Base-by-base conservation (phyloP, 2,797 vertebrate species). In the Sebastes oblongus region DNA sequence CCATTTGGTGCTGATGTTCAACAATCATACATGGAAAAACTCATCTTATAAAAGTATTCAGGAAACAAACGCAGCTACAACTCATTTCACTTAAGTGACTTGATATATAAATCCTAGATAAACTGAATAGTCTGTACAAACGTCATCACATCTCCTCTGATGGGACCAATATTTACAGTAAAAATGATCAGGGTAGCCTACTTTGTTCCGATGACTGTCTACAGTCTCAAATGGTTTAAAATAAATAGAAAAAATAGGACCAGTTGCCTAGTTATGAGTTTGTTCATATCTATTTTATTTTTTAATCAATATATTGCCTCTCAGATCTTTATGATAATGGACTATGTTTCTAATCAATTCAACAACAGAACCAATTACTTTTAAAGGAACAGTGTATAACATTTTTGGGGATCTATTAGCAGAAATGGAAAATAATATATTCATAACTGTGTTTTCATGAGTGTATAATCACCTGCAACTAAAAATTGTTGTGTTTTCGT, bases 261-360 rank as follows among this genome's bases (percentile, higher is more conserved):
- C 29, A 69, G 2, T 14, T 29, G 18, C 18, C 30, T n/a, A 1
- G 4, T 29, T 42, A 46, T 52, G 24, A 12, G 3, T 55, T 54
- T 55, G 7, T 55, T 73, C 2, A 2, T 34, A 6, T 52, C 9
- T 2, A 27, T 39, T 55, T 56, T 3, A n/a, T 66, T n/a, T 34
- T 36, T 20, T 20, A 6, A 55, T 27, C 25, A 56, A 46, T 55
- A 25, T 39, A 2, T n/a, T 75, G 12, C 34, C 13, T 29, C 30
- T 30, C n/a, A 18, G 42, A 46, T 36, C 6, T 58, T 30, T 5
- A 52, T 61, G n/a, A 68, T 29, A 58, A 79, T 34, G 25, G 20
- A 54, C 18, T 10, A 6, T 27, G 29, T 78, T 73, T 56, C 13
- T 70, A 68, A 75, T 67, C 6, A 50, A 79, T 67, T 79, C 39